Evolutionary conservation across 37 sponge, comb jelly and placozoan genomes (phyloP), one percentile per base, ranked within the genome.

Genomic region (Tethya wilhelma): DNA sequence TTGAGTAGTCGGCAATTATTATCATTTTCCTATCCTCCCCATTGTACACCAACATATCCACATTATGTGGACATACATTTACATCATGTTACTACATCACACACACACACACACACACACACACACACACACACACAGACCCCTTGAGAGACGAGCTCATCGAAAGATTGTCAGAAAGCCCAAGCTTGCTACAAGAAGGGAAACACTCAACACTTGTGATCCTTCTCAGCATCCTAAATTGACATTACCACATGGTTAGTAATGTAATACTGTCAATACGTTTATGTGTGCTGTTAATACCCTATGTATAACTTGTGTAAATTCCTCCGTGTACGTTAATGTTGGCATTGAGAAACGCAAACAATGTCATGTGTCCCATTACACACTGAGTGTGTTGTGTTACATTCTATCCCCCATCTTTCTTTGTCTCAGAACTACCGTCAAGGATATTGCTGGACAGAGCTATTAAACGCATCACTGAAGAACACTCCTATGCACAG

Each of bases 401-500:
- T n/a, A n/a, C n/a, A n/a, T n/a, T n/a, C n/a, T n/a, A n/a, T n/a
- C n/a, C n/a, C n/a, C n/a, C n/a, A n/a, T n/a, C n/a, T n/a, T n/a
- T n/a, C n/a, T n/a, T n/a, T n/a, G n/a, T n/a, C n/a, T n/a, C 42
- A 81, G 82, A 81, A 26, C 38, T 71, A 1, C 64, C 82, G 1
- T 81, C 82, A 2, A 32, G 76, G 31, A 2, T 84, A 20, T 38
- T 58, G 59, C 40, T 84, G 55, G 84, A 84, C 29, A n/a, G 32
- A 20, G 59, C 59, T 41, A 19, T 84, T 4, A 63, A 75, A 41
- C 69, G 69, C 29, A 44, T 84, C 2, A 60, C 76, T 1, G 38
- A 40, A 65, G 84, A 84, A 42, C 84, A 76, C 64, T 33, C 77
- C 1, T 76, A 84, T 69, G 84, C 77, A 28, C 43, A 42, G 26